Percentiles rank a stretch among this genome's conserved stretches.
phyloP scores from a whole-genome alignment of 2,113 vertebrate genomes.

The Sarotherodon lohbergeri region DNA sequence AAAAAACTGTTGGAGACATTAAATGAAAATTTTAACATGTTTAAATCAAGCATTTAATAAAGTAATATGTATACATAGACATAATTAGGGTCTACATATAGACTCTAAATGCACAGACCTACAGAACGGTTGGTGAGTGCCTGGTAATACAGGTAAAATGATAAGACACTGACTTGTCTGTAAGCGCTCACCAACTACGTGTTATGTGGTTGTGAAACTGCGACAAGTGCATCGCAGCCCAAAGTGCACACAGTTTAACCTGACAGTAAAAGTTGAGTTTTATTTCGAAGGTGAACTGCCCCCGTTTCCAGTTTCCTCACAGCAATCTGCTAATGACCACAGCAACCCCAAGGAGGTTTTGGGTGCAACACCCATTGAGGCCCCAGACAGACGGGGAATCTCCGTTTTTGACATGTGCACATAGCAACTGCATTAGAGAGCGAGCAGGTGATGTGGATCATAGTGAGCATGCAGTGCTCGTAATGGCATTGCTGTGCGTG shows the following conservation, averaged over 20 bases:
- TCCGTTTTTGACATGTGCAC: background rate
- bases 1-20: background rate
- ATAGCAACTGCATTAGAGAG: background rate
- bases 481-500: background rate
- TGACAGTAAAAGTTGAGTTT: background rate
- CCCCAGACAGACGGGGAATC: background rate
- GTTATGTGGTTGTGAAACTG: background rate
- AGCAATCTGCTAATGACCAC: background rate
- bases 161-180: background rate
- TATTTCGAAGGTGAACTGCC: background rate
- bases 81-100: background rate
- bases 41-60: background rate
- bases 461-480: background rate
- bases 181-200: background rate
- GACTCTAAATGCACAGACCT: background rate
- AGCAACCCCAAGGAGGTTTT: fast-evolving
- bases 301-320: background rate
- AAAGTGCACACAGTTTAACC: background rate
- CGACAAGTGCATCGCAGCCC: fast-evolving
- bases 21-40: fast-evolving
- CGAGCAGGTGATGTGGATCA: background rate
- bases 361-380: fast-evolving
- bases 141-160: background rate
- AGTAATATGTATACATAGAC: background rate
- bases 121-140: background rate